Evolutionary conservation across 2,113 vertebrate genomes (phyloP), one percentile per base, ranked within the genome.

Genomic region (Salminus brasiliensis): DNA sequence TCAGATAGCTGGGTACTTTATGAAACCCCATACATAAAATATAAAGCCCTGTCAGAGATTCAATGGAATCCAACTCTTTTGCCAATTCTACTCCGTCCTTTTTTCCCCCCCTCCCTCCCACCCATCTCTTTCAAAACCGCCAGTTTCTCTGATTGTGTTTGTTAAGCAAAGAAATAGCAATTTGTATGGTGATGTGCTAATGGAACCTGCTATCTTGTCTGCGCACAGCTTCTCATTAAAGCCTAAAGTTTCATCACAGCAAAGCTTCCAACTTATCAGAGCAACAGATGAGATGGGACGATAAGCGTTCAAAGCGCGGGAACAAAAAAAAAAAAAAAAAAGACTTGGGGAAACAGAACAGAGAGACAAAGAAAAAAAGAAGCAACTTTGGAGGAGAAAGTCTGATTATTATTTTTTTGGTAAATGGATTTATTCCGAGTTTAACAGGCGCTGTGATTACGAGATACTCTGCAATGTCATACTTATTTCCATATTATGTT

Each of bases 1-100:
- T 83, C 81, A 77, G 55, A 82, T 18, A 0, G 55, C 5, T 45
- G 45, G 25, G 67, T 23, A 32, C 9, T 74, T 82, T 80, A 53
- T 55, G 81, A 85, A 82, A 55, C 25, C 45, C 16, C 16, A 74
- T 84, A 79, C 88, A 88, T 85, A 87, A 89, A 84, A 88, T 83
- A 87, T 87, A 10, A 57, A 13, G 0, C 7, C 36, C 27, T 29
- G 77, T 82, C 53, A 23, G 34, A 63, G n/a, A 55, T 45, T 3
- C 71, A 73, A 53, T 41, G 27, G 71, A 27, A 73, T 73, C 12
- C 25, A 32, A 16, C 2, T 76, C 81, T 75, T 65, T 18, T 25
- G 59, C 32, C 4, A 62, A 34, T 85, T 62, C 49, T 4, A 21
- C 71, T 78, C 76, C 34, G 72, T 55, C 36, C 47, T 45, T 70